phyloP scores from a whole-genome alignment of 1,140 invertebrate genomes.

The Telenomus remus region DNA sequence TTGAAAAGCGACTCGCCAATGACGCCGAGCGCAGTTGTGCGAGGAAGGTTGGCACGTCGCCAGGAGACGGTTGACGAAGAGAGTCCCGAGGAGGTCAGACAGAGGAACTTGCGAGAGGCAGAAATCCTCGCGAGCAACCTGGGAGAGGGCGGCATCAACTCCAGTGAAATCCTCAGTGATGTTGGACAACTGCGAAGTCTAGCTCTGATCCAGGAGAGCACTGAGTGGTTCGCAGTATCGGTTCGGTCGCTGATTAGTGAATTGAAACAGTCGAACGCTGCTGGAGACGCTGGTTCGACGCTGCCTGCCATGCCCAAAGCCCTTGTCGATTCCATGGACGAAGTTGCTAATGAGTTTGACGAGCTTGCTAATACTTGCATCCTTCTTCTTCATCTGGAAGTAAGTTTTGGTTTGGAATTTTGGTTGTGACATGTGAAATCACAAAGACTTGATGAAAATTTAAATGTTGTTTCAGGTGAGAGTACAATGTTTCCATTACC shows the following conservation, averaged over 20 bases:
- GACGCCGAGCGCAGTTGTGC: not conserved
- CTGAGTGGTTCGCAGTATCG: constrained; percentile 79
- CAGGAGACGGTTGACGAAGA: constrained; percentile 80
- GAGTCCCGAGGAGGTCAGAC: constrained; percentile 85
- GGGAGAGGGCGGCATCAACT: constrained; percentile 87
- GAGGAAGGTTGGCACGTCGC: constrained; percentile 66
- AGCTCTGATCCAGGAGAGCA: constrained; percentile 92
- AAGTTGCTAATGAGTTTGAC: constrained; percentile 87
- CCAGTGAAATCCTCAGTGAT: constrained; percentile 89
- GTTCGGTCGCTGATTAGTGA: constrained; percentile 61
- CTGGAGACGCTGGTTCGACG: constrained; percentile 60
- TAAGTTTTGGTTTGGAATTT: constrained; percentile 18
- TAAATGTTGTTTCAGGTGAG: constrained; percentile 82
- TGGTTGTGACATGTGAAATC: too few species aligned
- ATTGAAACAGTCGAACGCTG: constrained; percentile 59
- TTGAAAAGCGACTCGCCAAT: constrained; percentile 78
- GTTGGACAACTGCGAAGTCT: constrained; percentile 86
- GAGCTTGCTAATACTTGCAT: constrained; percentile 93
- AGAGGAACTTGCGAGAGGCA: constrained; percentile 90
- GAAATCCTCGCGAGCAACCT: constrained; percentile 93
- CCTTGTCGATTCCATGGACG: constrained; percentile 64
- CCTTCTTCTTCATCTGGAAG: constrained; percentile 89
- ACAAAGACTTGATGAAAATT: too few species aligned
- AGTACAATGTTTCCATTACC: constrained; percentile 95
- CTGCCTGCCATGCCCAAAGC: constrained; percentile 67